A percentile compares a stretch with the other conserved stretches of the same genome.
phyloP scores from a whole-genome alignment of 2,888 invertebrate species.

The Pollenia amentaria region DNA sequence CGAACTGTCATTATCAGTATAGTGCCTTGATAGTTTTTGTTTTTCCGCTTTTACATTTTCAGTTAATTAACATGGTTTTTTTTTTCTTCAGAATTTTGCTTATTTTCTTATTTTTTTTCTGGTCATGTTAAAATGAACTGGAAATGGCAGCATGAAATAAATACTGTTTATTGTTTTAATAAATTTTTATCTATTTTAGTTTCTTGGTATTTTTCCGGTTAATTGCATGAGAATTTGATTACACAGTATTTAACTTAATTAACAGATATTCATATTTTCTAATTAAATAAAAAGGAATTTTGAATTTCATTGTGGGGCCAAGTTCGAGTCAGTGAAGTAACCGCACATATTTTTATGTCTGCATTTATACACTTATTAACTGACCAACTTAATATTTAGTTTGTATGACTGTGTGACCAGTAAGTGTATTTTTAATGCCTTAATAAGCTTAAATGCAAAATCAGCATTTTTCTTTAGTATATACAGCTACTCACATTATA shows the following conservation, averaged over 20 bases:
- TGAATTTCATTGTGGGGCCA: constrained; percentile 10
- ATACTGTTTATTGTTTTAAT: constrained; percentile 53
- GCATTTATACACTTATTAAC: constrained; percentile 1
- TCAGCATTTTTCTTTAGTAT: constrained; percentile 38
- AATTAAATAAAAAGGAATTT: constrained; percentile 24
- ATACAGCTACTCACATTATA: neutral
- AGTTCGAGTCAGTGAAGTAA: neutral
- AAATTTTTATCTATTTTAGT: constrained; percentile 50
- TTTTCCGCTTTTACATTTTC: neutral
- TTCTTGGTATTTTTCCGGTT: constrained; percentile 39
- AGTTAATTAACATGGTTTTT: constrained; percentile 60
- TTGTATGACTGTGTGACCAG: neutral
- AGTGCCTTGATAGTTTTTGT: constrained; percentile 34
- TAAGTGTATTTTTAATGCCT: constrained; percentile 58
- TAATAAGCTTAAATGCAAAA: constrained; percentile 70
- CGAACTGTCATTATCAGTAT: constrained; percentile 60
- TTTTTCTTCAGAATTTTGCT: neutral
- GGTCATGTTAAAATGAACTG: constrained; percentile 36
- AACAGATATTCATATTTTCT: constrained; percentile 60
- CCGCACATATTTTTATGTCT: neutral
- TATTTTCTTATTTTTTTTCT: neutral
- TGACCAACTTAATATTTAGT: neutral
- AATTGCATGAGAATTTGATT: constrained; percentile 58
- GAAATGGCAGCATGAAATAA: constrained; percentile 28
- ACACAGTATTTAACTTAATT: constrained; percentile 62